These are phyloP conservation scores for Noctua comes DNA, from an alignment of 2,888 invertebrate genomes.

Conservation along the genomic window DNA sequence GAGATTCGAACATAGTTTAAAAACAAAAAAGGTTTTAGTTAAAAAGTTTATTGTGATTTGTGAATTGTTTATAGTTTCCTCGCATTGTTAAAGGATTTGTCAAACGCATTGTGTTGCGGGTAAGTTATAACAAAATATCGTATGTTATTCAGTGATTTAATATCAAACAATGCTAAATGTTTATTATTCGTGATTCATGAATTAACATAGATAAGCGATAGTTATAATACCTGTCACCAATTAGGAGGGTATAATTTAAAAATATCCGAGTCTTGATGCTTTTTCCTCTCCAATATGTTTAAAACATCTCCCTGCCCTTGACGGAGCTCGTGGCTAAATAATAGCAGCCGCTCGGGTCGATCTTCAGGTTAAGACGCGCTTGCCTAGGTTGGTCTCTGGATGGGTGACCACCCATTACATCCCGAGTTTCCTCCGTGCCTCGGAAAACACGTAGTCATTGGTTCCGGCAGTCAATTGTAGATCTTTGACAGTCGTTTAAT, in stretches of 20 bases:
- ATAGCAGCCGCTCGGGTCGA: not conserved
- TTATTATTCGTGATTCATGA: slow-evolving; percentile 5
- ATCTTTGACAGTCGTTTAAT: no score
- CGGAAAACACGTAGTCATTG: no score
- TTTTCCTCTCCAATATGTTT: not conserved
- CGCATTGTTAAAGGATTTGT: slow-evolving; percentile 62
- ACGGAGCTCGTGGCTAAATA: not conserved
- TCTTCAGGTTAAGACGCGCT: not conserved
- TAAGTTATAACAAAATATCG: slow-evolving; percentile 50
- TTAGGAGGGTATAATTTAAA: not conserved
- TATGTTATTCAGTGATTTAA: slow-evolving; percentile 2
- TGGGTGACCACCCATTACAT: not conserved
- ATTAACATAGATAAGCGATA: slow-evolving; percentile 2
- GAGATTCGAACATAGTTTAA: slow-evolving; percentile 39
- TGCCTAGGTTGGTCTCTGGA: not conserved
- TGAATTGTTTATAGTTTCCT: slow-evolving; percentile 37
- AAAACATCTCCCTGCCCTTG: not conserved
- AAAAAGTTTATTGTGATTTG: slow-evolving; percentile 40
- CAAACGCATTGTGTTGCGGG: slow-evolving; percentile 56
- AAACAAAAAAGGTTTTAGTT: slow-evolving; percentile 44
- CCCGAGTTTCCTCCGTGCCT: no score
- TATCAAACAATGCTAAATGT: slow-evolving; percentile 28
- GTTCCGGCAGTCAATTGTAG: no score
- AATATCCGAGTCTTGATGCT: not conserved
- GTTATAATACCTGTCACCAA: not conserved